Conservation (phyloP, 2,113 vertebrate genomes). For the Alligator mississippiensis region DNA sequence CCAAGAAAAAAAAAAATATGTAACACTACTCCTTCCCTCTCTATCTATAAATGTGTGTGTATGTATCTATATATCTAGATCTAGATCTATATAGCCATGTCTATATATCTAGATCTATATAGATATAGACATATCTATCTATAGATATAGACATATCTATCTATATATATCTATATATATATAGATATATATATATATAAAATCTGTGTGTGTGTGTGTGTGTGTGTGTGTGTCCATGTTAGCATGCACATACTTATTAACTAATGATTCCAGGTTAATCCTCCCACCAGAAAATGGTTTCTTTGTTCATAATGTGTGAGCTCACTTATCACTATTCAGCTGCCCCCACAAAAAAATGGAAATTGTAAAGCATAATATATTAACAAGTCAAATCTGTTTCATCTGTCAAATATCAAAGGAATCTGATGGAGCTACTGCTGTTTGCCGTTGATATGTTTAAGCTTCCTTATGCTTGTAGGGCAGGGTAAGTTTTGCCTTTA, state of each 20-base stretch:
- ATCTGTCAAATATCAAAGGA: conserved; percentile 51
- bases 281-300: background rate
- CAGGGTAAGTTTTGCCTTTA: conserved; percentile 76
- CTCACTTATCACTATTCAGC: conserved; percentile 18
- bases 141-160: fast-evolving
- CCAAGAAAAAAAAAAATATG: background rate
- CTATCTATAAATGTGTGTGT: background rate
- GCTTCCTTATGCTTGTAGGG: conserved; percentile 61
- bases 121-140: fast-evolving
- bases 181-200: fast-evolving
- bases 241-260: background rate
- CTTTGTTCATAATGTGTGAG: conserved; percentile 30
- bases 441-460: conserved; percentile 56
- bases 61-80: fast-evolving
- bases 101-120: background rate
- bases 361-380: background rate
- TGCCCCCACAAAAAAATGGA: background rate
- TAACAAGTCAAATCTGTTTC: conserved; percentile 52
- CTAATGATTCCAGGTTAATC: conserved; percentile 29
- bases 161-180: background rate
- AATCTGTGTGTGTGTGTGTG: too few species aligned
- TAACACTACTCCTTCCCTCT: background rate
- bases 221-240: too few species aligned
- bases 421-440: conserved; percentile 12
- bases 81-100: background rate